Conservation (phyloP, 2,113 vertebrate genomes). For the Ranitomeya variabilis region DNA sequence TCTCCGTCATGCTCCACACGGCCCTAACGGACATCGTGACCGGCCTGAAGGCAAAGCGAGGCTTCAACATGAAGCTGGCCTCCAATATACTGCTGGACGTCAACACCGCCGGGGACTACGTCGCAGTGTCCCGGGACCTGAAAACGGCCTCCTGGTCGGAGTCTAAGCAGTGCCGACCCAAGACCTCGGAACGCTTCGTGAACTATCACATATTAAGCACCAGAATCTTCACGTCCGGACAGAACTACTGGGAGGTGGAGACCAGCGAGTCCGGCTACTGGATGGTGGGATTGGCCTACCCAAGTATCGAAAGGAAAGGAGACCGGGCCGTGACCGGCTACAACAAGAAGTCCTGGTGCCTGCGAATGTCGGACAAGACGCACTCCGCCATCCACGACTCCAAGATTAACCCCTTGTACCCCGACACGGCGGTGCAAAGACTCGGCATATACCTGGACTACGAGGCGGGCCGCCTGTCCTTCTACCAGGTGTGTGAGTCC, state of each 20-base stretch:
- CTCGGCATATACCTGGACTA: conserved; percentile 45
- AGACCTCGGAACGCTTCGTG: conserved; percentile 25
- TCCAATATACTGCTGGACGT: conserved; percentile 37
- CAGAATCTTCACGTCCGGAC: conserved; percentile 22
- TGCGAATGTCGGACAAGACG: neutral
- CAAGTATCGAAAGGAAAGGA: conserved; percentile 40
- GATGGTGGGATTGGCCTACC: conserved; percentile 45
- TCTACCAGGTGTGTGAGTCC: conserved; percentile 32
- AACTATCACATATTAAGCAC: conserved; percentile 43
- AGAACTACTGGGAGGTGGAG: conserved; percentile 49
- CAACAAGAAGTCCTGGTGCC: conserved; percentile 47
- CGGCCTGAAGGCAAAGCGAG: neutral
- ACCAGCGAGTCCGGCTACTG: conserved; percentile 20
- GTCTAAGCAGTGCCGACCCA: conserved; percentile 10
- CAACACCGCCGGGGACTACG: conserved; percentile 31
- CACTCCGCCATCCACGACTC: conserved; percentile 30
- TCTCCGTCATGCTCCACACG: conserved; percentile 21
- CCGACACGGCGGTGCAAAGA: neutral
- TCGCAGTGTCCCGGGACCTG: conserved; percentile 17
- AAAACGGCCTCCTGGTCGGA: conserved; percentile 25
- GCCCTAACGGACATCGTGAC: neutral
- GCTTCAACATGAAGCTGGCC: conserved; percentile 18
- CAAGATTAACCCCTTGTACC: conserved; percentile 6
- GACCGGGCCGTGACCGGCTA: conserved; percentile 4
- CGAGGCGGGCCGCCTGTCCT: conserved; percentile 36